These are phyloP conservation scores for Pogonomyrmex barbatus DNA, from an alignment of 1,140 invertebrate species.

Conservation along the genomic window DNA sequence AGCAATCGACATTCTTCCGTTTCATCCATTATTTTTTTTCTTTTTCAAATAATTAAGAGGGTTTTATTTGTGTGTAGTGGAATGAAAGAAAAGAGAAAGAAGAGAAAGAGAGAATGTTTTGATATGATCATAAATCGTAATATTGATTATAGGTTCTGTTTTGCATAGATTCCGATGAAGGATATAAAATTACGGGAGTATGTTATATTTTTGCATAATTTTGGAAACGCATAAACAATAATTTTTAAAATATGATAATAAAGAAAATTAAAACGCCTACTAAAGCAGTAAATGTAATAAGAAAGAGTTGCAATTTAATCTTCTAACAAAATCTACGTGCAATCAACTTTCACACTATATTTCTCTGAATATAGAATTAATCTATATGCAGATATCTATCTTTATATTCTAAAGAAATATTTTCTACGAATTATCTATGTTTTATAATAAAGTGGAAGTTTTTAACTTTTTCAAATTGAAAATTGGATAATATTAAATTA, in stretches of 20 bases:
- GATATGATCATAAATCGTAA: background rate
- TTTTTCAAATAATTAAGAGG: background rate
- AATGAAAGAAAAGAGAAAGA: background rate
- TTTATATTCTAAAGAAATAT: background rate
- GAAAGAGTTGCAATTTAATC: background rate
- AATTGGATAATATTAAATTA: background rate
- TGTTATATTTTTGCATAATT: background rate
- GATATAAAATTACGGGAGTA: background rate
- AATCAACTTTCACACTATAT: background rate
- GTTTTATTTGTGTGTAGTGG: background rate
- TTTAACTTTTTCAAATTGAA: background rate
- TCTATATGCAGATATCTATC: background rate
- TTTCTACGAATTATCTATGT: background rate
- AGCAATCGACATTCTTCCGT: background rate
- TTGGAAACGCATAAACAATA: background rate
- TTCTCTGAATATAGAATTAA: background rate
- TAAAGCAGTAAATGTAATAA: background rate
- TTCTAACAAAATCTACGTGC: background rate
- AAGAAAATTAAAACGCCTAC: background rate
- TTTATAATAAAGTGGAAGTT: background rate
- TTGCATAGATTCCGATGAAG: background rate
- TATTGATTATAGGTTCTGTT: background rate
- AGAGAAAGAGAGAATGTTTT: background rate
- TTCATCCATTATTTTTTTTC: conserved; percentile 1
- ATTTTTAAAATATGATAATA: background rate